phyloP scores from a whole-genome alignment of 2,113 vertebrate genomes.

The Python bivittatus region DNA sequence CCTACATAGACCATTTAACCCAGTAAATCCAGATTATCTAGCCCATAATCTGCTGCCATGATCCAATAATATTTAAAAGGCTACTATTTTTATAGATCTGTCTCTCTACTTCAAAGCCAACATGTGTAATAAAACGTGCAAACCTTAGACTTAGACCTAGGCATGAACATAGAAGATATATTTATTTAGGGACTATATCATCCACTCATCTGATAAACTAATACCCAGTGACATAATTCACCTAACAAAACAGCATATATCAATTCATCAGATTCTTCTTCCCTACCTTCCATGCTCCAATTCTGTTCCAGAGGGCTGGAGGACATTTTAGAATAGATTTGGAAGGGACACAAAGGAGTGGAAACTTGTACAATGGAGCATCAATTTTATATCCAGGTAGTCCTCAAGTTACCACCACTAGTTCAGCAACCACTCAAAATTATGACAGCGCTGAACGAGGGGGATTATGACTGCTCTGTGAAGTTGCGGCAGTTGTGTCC shows the following conservation, averaged over 20 bases:
- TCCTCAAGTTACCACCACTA: neutral
- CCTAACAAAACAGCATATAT: no score
- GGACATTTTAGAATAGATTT: neutral
- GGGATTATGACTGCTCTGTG: neutral
- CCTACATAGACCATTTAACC: neutral
- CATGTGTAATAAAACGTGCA: no score
- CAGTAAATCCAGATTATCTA: neutral
- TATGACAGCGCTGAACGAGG: neutral
- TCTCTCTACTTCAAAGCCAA: no score
- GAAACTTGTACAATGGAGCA: neutral
- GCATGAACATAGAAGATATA: no score
- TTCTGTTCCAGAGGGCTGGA: no score
- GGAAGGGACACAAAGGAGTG: neutral
- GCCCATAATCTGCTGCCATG: neutral
- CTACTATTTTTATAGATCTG: neutral
- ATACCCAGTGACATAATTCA: no score
- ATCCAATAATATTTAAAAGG: neutral
- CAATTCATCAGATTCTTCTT: no score
- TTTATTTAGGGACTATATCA: no score
- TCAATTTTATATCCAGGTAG: neutral
- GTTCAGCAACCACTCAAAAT: neutral
- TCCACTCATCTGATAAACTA: no score
- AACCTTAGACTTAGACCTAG: no score
- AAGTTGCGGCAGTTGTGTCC: neutral
- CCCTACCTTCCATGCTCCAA: no score